Conservation (phyloP, 1,140 invertebrate species). For the Caenorhabditis remanei region DNA sequence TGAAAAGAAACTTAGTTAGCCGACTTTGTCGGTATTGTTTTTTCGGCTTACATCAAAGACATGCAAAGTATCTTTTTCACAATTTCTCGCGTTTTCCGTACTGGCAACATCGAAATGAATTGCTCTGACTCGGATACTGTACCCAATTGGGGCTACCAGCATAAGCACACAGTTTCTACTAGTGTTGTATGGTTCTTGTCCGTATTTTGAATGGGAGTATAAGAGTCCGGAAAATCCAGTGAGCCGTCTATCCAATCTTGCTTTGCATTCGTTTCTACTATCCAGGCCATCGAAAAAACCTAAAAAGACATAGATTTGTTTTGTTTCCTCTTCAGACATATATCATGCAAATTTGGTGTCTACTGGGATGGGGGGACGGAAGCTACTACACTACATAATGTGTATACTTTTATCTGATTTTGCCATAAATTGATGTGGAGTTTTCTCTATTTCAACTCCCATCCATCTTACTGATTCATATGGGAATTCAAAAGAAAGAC, state of each 20-base stretch:
- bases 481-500: neutral
- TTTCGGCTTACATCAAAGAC: conserved; percentile 66
- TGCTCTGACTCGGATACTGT: conserved; percentile 64
- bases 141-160: conserved; percentile 64
- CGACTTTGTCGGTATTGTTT: neutral
- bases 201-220: conserved; percentile 63
- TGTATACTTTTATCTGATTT: conserved; percentile 56
- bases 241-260: conserved; percentile 48
- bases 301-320: neutral
- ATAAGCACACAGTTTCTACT: conserved; percentile 66
- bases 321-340: neutral
- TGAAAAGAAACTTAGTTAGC: conserved; percentile 26
- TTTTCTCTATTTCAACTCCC: conserved; percentile 40
- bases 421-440: conserved; percentile 25
- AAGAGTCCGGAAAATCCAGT: conserved; percentile 62
- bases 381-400: conserved; percentile 36
- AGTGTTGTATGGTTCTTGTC: conserved; percentile 63
- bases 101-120: conserved; percentile 66
- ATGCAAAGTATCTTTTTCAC: conserved; percentile 66
- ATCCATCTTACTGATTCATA: conserved; percentile 56
- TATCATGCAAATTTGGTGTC: conserved; percentile 40
- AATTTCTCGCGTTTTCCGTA: conserved; percentile 20
- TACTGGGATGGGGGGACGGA: neutral
- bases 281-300: conserved; percentile 60
- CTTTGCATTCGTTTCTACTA: conserved; percentile 53